phyloP scores from a whole-genome alignment of 2,888 invertebrate genomes.

The Agrotis clavis region DNA sequence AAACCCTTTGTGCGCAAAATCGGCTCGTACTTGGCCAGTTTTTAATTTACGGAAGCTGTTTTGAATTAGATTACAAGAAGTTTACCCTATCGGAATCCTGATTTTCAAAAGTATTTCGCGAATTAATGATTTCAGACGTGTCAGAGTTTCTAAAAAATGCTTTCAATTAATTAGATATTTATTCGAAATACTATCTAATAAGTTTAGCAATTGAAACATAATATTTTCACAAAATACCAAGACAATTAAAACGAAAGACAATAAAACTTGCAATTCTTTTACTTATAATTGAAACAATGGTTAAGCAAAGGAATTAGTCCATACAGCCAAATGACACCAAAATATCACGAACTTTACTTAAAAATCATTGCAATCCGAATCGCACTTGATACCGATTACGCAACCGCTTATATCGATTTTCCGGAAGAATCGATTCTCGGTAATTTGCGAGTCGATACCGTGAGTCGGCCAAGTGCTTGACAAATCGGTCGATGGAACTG shows the following conservation, averaged over 20 bases:
- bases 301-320: neutral
- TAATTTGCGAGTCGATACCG: conserved; percentile 79
- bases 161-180: neutral
- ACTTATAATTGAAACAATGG: conserved; percentile 1
- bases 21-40: no score
- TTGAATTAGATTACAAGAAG: no score
- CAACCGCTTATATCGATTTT: conserved; percentile 81
- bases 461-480: conserved; percentile 82
- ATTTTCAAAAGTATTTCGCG: no score
- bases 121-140: neutral
- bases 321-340: conserved; percentile 4
- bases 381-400: conserved; percentile 70
- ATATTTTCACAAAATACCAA: conserved; percentile 8
- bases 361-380: conserved; percentile 36
- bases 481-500: conserved; percentile 78
- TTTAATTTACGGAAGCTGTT: no score
- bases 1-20: no score
- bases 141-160: neutral
- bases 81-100: no score
- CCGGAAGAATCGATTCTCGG: conserved; percentile 82
- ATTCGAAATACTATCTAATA: neutral
- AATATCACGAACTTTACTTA: conserved; percentile 31
- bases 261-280: neutral
- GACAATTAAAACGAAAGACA: conserved; percentile 14
- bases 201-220: no score